Evolutionary conservation across 2,888 invertebrate genomes (phyloP), one percentile per base, ranked within the genome.

Genomic region (Venusia cambrica): DNA sequence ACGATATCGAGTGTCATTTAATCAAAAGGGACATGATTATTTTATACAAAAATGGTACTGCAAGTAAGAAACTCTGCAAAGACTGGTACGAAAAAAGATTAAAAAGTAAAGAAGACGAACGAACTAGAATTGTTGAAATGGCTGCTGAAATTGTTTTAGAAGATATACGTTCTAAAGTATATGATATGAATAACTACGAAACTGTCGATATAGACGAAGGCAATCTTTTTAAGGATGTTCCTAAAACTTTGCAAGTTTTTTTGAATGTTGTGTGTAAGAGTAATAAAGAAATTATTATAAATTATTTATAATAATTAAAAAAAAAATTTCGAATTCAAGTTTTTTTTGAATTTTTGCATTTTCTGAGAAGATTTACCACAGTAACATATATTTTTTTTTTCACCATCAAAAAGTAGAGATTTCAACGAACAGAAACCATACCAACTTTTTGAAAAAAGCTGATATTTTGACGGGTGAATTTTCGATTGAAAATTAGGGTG

Each of bases 81-180:
- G 32, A 34, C 25, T 62, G 59, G 56, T 64, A 62, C 35, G 48
- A 52, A 38, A 53, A 54, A 27, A 57, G 46, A 46, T 44, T 45
- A 18, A 42, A 46, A 44, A 57, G 45, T 42, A 45, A 45, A 44
- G 36, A 45, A 43, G 52, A 56, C 31, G 58, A 63, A 48, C 48
- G 57, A 39, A 28, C 26, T 34, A 52, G 55, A 53, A 60, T 65
- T 34, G 54, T 64, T 40, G 28, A 54, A 45, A 51, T 54, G 42
- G 63, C 65, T 42, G 62, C 62, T 38, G 48, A 47, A 39, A 59
- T 65, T 38, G 38, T 62, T 43, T 37, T 44, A 33, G 54, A 63
- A 48, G 59, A 63, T 50, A 58, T 62, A 19, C 45, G 57, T 25
- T 50, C 53, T 10, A 43, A 42, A 46, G 40, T 50, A 29, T 57